Conservation (phyloP, 2,888 invertebrate genomes). For the Ecdyonurus torrentis region DNA sequence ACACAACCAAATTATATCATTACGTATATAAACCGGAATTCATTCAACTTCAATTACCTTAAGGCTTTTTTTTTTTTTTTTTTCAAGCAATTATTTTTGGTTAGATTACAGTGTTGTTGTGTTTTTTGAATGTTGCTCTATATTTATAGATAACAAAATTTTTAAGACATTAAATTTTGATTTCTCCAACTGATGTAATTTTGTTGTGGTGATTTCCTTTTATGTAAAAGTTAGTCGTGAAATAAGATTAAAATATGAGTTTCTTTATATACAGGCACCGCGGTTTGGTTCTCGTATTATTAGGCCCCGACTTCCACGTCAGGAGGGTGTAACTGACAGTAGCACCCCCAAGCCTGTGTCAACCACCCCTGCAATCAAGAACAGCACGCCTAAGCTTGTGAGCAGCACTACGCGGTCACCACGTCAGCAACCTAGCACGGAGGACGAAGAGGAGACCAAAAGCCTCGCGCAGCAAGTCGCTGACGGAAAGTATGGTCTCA, state of each 20-base stretch:
- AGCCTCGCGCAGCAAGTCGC: conserved; percentile 78
- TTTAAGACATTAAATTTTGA: neutral
- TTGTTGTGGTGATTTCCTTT: too few relatives aligned
- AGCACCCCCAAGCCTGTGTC: neutral
- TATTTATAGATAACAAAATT: neutral
- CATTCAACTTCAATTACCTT: neutral
- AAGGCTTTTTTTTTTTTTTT: neutral
- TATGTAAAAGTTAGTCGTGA: too few relatives aligned
- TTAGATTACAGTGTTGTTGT: too few relatives aligned
- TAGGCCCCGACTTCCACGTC: neutral
- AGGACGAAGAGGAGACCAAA: conserved; percentile 49
- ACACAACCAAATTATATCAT: too few relatives aligned
- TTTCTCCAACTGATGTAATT: neutral
- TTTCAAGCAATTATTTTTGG: too few relatives aligned
- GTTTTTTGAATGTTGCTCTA: neutral
- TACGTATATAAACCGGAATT: neutral
- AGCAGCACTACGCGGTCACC: conserved; percentile 5
- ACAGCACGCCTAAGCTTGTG: neutral
- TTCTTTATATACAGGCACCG: neutral
- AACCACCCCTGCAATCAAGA: neutral
- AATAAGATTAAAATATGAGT: too few relatives aligned
- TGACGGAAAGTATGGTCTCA: conserved; percentile 78
- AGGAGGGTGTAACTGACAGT: neutral
- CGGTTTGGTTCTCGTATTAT: neutral
- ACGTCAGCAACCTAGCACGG: conserved; percentile 3